phyloP scores from a whole-genome alignment of 2,888 invertebrate species.

The Melikaiella ostensackeni region DNA sequence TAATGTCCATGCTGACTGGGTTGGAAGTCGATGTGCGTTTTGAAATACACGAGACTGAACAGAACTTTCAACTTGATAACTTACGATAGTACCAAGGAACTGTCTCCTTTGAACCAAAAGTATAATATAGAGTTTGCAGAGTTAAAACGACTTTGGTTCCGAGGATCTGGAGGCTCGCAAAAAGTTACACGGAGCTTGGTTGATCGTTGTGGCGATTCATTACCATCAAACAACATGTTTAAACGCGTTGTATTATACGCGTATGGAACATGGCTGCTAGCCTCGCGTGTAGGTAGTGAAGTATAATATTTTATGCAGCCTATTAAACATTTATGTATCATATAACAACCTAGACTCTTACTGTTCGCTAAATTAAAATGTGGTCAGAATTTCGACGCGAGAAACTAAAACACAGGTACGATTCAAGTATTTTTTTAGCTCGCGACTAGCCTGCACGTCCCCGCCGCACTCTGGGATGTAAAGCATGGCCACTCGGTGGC shows the following conservation, averaged over 20 bases:
- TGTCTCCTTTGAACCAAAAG: slow-evolving; percentile 20
- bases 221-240: slow-evolving; percentile 43
- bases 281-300: slow-evolving; percentile 59
- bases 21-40: slow-evolving; percentile 15
- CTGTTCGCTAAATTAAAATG: slow-evolving; percentile 62
- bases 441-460: slow-evolving; percentile 62
- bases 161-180: slow-evolving; percentile 42
- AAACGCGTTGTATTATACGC: slow-evolving; percentile 39
- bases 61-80: neutral
- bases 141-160: slow-evolving; percentile 19
- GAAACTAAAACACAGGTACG: slow-evolving; percentile 68
- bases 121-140: slow-evolving; percentile 4
- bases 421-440: slow-evolving; percentile 60
- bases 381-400: slow-evolving; percentile 60
- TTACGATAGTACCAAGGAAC: neutral
- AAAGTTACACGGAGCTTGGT: slow-evolving; percentile 45
- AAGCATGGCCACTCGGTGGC: slow-evolving; percentile 71
- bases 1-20: too few relatives aligned
- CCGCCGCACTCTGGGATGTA: slow-evolving; percentile 55
- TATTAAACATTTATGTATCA: slow-evolving; percentile 62
- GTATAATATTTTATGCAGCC: slow-evolving; percentile 60
- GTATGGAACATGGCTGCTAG: slow-evolving; percentile 55
- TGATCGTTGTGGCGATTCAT: slow-evolving; percentile 26
- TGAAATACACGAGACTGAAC: neutral
- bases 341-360: slow-evolving; percentile 61